Conservation (phyloP, 1,140 invertebrate genomes). For the Cryptotermes secundus region DNA sequence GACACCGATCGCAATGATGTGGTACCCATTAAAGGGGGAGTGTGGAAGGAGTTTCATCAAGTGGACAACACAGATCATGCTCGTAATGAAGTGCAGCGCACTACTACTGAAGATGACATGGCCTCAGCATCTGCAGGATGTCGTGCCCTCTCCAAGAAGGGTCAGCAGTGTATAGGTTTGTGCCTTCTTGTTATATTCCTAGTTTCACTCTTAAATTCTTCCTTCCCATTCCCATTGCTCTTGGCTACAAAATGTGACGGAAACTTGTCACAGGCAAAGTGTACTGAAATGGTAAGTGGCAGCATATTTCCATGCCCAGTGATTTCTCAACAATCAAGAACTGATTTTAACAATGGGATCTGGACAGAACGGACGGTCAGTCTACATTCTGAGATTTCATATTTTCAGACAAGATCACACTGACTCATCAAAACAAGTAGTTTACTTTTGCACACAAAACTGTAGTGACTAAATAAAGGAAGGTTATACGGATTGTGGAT, state of each 20-base stretch:
- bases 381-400: not conserved
- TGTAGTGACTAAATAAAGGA: not conserved
- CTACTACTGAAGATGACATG: constrained; percentile 29
- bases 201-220: not conserved
- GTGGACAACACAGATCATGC: constrained; percentile 25
- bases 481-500: not conserved
- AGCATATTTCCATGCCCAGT: too few relatives aligned
- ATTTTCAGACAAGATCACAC: not conserved
- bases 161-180: constrained; percentile 36
- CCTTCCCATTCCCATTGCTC: too few relatives aligned
- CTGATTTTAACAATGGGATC: not conserved
- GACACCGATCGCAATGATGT: not conserved
- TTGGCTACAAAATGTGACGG: not conserved
- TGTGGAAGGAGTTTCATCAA: not conserved
- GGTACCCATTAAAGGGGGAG: not conserved
- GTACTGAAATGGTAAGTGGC: not conserved
- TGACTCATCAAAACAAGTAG: not conserved
- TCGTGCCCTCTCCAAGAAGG: constrained; percentile 29
- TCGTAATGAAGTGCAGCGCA: constrained; percentile 33
- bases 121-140: constrained; percentile 29
- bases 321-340: not conserved
- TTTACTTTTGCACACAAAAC: too few relatives aligned
- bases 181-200: constrained; percentile 32
- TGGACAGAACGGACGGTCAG: not conserved
- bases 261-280: not conserved